Base-by-base conservation (phyloP, 37 sponge, comb jelly and placozoan genomes). In the Beroe forskalii region DNA sequence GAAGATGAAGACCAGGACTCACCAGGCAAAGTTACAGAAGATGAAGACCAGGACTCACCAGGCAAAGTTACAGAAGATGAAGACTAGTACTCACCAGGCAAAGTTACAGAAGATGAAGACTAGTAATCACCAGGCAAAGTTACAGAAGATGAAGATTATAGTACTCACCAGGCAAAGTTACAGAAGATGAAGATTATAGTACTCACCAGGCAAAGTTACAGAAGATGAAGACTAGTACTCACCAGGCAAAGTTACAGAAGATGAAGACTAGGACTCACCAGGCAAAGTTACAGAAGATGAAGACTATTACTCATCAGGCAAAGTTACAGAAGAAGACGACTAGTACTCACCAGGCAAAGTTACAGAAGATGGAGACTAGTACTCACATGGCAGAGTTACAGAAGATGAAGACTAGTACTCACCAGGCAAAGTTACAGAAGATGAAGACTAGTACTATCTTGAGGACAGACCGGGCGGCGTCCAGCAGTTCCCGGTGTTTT, bases 391-490 rank as follows among this genome's bases (percentile, higher is more conserved):
- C n/a, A n/a, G n/a, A n/a, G n/a, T n/a, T n/a, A n/a, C n/a, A n/a
- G n/a, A n/a, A n/a, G n/a, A n/a, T n/a, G n/a, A n/a, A n/a, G n/a
- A n/a, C n/a, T n/a, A 6, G 23, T 32, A 72, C 76, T 35, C 30
- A 72, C 76, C 76, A 72, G 8, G 76, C 76, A 33, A 72, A 38
- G 76, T 72, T 72, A 22, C 76, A 72, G 39, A 72, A 72, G 8
- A 72, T 72, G 40, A 72, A 72, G 40, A 72, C 40, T 1, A 72
- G 76, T 4, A 72, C 76, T 38, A 72, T 72, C 76, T 72, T 72
- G 76, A 72, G 76, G 36, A 72, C 76, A 1, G 76, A 72, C 4
- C 76, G 38, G 8, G 76, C 76, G 22, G 76, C 76, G 6, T 72
- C 76, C 38, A 72, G 3, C 20, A 72, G 76, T 22, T 72, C 76